Percentiles rank a stretch among this genome's conserved stretches.
phyloP scores from a whole-genome alignment of 2,113 vertebrate species.

The Bos indicus region DNA sequence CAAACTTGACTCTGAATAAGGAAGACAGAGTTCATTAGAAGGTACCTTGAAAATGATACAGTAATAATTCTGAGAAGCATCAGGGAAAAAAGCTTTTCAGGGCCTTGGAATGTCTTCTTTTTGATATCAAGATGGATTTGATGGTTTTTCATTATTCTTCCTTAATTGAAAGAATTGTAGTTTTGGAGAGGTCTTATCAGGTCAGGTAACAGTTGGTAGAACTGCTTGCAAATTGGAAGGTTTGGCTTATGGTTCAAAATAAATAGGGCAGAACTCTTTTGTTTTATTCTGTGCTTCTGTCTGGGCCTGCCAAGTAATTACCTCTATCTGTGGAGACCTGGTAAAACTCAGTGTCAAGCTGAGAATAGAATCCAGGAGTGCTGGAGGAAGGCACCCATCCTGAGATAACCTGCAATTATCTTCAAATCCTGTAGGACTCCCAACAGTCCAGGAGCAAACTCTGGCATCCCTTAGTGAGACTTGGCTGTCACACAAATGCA shows the following conservation, averaged over 20 bases:
- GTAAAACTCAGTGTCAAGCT: constrained; percentile 34
- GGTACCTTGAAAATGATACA: neutral
- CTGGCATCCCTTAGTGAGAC: neutral
- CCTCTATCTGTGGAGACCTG: constrained; percentile 24
- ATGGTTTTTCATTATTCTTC: constrained; percentile 7
- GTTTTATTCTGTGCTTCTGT: constrained; percentile 39
- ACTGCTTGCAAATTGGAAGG: neutral
- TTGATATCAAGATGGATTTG: neutral
- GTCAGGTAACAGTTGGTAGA: neutral
- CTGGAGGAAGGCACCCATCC: neutral
- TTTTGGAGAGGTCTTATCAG: neutral
- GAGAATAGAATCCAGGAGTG: constrained; percentile 39
- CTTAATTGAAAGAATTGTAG: neutral
- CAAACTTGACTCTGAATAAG: neutral
- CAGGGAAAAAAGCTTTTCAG: neutral
- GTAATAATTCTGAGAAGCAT: neutral
- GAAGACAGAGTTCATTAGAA: neutral
- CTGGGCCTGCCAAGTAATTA: constrained; percentile 48
- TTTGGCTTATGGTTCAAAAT: neutral
- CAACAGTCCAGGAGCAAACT: neutral
- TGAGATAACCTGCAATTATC: constrained; percentile 41
- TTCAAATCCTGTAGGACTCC: constrained; percentile 28
- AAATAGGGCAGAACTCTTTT: constrained; percentile 23
- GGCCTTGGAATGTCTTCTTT: neutral
- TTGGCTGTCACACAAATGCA: constrained; percentile 33